Conservation (phyloP, 2,888 invertebrate genomes). For the Platypus cylindrus region DNA sequence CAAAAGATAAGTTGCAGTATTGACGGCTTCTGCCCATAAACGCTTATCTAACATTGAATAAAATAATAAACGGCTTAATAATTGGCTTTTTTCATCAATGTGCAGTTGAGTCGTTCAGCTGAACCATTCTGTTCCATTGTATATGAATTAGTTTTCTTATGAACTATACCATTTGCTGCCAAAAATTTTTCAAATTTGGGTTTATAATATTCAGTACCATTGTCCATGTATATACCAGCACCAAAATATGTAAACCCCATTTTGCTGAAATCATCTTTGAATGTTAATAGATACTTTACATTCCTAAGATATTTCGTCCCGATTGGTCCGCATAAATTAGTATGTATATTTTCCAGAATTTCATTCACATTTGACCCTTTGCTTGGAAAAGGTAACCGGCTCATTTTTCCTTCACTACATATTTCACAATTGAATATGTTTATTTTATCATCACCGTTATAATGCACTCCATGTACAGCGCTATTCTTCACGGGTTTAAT, state of each 20-base stretch:
- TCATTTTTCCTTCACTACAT: no score
- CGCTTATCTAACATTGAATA: not conserved
- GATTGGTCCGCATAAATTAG: not conserved
- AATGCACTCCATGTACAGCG: no score
- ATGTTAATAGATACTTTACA: not conserved
- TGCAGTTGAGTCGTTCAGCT: not conserved
- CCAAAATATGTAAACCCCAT: not conserved
- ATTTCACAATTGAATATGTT: no score
- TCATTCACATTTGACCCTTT: not conserved
- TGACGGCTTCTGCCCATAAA: not conserved
- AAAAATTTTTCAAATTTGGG: not conserved
- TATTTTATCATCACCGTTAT: no score
- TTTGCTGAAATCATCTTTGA: not conserved
- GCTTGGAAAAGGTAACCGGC: not conserved
- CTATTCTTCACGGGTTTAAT: no score
- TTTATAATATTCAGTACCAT: not conserved
- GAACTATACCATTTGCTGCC: not conserved
- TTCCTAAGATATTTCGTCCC: not conserved
- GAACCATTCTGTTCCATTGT: not conserved
- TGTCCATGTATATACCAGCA: not conserved
- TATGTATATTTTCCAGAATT: not conserved
- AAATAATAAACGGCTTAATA: not conserved
- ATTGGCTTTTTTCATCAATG: not conserved
- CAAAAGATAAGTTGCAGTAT: not conserved
- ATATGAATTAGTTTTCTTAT: not conserved